phyloP scores from a whole-genome alignment of 2,797 vertebrate species.

The Alexandromys oeconomus region DNA sequence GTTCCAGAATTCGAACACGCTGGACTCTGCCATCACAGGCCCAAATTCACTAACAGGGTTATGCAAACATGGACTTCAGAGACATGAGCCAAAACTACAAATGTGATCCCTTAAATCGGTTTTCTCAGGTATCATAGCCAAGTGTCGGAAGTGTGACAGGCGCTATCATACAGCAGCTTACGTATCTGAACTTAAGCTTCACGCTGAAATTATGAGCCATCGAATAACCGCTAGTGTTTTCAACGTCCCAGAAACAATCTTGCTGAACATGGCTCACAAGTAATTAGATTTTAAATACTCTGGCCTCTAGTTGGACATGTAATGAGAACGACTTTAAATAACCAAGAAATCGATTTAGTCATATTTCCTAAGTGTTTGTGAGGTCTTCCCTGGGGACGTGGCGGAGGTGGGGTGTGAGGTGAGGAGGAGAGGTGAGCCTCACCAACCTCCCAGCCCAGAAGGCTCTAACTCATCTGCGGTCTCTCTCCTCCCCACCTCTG shows the following conservation, averaged over 20 bases:
- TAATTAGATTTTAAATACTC: constrained; percentile 56
- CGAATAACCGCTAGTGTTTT: neutral
- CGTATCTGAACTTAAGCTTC: neutral
- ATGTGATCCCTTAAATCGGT: neutral
- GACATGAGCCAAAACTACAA: neutral
- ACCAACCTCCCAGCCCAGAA: neutral
- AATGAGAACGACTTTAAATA: constrained; percentile 45
- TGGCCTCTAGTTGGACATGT: neutral
- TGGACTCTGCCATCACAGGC: neutral
- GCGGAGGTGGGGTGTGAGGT: neutral
- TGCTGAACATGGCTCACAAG: constrained; percentile 34
- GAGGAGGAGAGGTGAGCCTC: neutral
- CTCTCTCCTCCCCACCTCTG: neutral
- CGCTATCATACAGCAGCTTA: neutral
- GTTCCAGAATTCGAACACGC: too few relatives aligned
- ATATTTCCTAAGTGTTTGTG: neutral
- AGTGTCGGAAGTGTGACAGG: neutral
- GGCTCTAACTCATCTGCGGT: neutral
- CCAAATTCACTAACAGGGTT: neutral
- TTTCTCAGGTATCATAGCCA: neutral
- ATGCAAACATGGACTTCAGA: neutral
- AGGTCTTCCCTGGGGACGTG: neutral
- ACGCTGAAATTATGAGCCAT: constrained; percentile 10
- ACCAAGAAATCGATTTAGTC: neutral
- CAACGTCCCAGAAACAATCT: neutral